phyloP scores from a whole-genome alignment of 2,797 vertebrate species.

The Myotis vivesi region DNA sequence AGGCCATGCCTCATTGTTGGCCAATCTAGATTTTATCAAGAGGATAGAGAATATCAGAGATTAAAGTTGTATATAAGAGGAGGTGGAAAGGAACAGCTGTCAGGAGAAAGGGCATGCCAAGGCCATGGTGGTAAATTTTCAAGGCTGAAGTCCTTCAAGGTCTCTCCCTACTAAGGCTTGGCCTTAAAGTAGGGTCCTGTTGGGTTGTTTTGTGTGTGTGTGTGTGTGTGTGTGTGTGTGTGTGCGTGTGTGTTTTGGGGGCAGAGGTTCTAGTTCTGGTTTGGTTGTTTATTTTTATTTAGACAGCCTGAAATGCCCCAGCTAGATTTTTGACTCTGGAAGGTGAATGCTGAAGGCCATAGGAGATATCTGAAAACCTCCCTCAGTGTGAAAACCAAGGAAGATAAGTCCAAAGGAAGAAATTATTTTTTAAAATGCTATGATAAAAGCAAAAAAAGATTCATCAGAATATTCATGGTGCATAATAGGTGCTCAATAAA shows the following conservation, averaged over 20 bases:
- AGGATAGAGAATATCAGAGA: not conserved
- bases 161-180: not conserved
- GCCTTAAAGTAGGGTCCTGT: not conserved
- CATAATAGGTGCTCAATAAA: not conserved
- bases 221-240: not conserved
- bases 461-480: not conserved
- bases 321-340: not conserved
- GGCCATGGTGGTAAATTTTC: not conserved
- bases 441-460: not conserved
- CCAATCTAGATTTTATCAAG: not conserved
- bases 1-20: not conserved
- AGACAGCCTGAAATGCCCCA: not conserved
- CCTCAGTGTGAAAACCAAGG: not conserved
- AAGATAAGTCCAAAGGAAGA: not conserved
- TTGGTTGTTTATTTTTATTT: not conserved
- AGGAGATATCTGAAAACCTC: not conserved
- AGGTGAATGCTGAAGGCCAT: not conserved
- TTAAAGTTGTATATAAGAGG: not conserved
- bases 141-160: not conserved
- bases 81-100: not conserved
- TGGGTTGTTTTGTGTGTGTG: not conserved
- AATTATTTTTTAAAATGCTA: not conserved
- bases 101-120: not conserved
- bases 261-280: not conserved
- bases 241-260: not conserved